These are phyloP conservation scores for Myxocyprinus asiaticus DNA, from an alignment of 2,113 vertebrate genomes.

Conservation along the genomic window DNA sequence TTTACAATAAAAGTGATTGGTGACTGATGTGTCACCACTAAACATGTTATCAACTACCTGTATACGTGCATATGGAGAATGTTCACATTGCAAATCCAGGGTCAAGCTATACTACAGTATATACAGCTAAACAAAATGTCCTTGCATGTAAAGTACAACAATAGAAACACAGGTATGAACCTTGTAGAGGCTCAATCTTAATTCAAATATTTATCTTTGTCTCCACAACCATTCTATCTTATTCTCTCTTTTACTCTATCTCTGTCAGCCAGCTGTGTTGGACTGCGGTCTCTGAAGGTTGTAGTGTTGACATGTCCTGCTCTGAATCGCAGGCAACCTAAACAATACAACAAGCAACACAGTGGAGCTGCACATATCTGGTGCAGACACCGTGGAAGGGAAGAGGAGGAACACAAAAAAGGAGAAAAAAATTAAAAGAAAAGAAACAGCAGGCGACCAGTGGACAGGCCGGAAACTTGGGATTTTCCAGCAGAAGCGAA, in stretches of 20 bases:
- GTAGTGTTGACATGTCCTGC: slow-evolving; percentile 48
- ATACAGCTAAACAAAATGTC: not conserved
- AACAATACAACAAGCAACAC: slow-evolving; percentile 59
- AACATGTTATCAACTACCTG: too few relatives aligned
- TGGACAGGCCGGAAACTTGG: slow-evolving; percentile 55
- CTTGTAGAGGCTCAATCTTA: slow-evolving; percentile 37
- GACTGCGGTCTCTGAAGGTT: slow-evolving; percentile 38
- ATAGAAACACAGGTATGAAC: slow-evolving; percentile 5
- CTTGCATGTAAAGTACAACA: slow-evolving; percentile 7
- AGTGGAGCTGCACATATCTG: slow-evolving; percentile 54
- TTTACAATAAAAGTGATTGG: too few relatives aligned
- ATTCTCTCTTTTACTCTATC: slow-evolving; percentile 43
- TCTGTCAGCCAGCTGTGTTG: slow-evolving; percentile 46
- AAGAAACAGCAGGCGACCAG: slow-evolving; percentile 56
- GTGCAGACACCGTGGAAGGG: slow-evolving; percentile 45
- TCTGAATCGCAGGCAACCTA: slow-evolving; percentile 47
- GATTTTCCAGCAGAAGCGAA: slow-evolving; percentile 52
- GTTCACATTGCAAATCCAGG: too few relatives aligned
- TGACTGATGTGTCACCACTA: too few relatives aligned
- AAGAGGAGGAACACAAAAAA: slow-evolving; percentile 29
- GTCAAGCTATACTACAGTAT: slow-evolving; percentile 17
- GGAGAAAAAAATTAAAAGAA: not conserved
- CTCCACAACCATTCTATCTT: slow-evolving; percentile 29
- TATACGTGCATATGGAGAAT: too few relatives aligned
- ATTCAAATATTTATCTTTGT: slow-evolving; percentile 32